Evolutionary conservation across 2,888 invertebrate species (phyloP), one percentile per base, ranked within the genome.

Genomic region (Leptinotarsa tumamoca): DNA sequence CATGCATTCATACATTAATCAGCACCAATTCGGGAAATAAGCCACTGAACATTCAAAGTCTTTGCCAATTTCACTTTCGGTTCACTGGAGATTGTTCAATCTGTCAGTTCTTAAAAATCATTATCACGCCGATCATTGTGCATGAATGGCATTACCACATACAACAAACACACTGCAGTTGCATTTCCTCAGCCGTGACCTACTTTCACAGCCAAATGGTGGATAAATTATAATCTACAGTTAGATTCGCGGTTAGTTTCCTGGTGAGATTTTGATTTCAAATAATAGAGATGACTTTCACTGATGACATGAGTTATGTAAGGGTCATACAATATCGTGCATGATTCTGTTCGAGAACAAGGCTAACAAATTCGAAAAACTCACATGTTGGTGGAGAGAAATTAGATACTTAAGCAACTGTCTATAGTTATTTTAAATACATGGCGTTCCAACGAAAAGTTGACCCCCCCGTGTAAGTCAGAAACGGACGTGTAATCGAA

Each of bases 131-230:
- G 69, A 56, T 69, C 52, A 69, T 54, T n/a, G 43, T 54, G 69
- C 56, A 69, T 69, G 21, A 1, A 21, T 21, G 51, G 51, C 52
- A 68, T 58, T 23, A 23, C 14, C 10, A 23, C 14, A 68, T 4
- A 21, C 58, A 23, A 58, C 10, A 43, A 43, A 43, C 18, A 23
- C 63, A 63, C 15, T 63, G 63, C 63, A 51, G 58, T 70, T 70
- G 54, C 70, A 70, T 70, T 70, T 50, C 70, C 58, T 58, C 70
- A 70, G 70, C 70, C 70, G 51, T 70, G 70, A 58, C 70, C 70
- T 50, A 70, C 70, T 70, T 70, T 70, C 58, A 56, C 43, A 69
- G 69, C 50, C 58, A 54, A 49, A 58, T 15, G 54, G 70, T 50
- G 61, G 27, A 58, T 49, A 70, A 70, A 21, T 70, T n/a, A 43